These are phyloP conservation scores for Apamea sordens DNA, from an alignment of 2,888 invertebrate species.

Conservation along the genomic window DNA sequence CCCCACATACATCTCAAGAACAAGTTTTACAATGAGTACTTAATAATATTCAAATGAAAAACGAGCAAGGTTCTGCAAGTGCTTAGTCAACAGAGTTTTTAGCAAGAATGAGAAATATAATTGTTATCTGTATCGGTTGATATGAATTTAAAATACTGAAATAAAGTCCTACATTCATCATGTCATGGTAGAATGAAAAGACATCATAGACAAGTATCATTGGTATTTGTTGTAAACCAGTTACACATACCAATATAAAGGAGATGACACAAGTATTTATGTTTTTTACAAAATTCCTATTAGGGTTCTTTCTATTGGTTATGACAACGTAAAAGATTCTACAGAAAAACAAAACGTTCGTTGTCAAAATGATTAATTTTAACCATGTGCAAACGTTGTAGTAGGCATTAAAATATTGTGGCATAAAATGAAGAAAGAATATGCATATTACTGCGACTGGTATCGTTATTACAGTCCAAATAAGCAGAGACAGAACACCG, in stretches of 20 bases:
- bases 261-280: no score
- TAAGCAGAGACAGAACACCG: constrained; percentile 60
- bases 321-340: constrained; percentile 77
- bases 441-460: constrained; percentile 71
- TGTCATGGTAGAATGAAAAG: constrained; percentile 51
- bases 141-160: constrained; percentile 68
- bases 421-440: constrained; percentile 20
- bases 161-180: neutral
- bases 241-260: constrained; percentile 42
- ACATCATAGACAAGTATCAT: constrained; percentile 75
- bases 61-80: neutral
- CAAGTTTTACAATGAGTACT: neutral
- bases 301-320: constrained; percentile 15
- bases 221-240: constrained; percentile 71
- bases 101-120: constrained; percentile 63
- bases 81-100: constrained; percentile 27
- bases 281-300: constrained; percentile 23
- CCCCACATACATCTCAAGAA: neutral
- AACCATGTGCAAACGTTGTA: constrained; percentile 71
- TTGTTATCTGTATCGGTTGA: constrained; percentile 63
- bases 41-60: neutral
- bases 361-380: constrained; percentile 75
- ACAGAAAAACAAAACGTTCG: constrained; percentile 76
- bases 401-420: constrained; percentile 37
- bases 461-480: constrained; percentile 73